These are phyloP conservation scores for Fulmarus glacialis DNA, from an alignment of 2,113 vertebrate species.

Conservation along the genomic window DNA sequence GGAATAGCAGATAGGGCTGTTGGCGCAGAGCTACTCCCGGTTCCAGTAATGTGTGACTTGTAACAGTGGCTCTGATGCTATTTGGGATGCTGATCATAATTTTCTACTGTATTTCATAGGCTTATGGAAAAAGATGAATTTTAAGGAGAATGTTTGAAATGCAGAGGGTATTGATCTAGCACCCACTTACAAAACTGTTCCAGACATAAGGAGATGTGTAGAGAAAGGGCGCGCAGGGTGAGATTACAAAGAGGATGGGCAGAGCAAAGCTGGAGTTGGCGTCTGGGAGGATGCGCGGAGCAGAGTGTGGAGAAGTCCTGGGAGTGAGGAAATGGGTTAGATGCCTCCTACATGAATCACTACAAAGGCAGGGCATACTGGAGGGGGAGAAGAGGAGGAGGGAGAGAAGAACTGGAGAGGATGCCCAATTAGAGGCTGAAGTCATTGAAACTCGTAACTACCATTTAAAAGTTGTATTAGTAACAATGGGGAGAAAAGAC, in stretches of 20 bases:
- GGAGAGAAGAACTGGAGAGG: background rate
- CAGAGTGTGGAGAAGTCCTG: background rate
- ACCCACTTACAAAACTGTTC: background rate
- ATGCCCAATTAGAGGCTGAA: background rate
- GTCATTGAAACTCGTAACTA: background rate
- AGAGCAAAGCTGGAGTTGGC: background rate
- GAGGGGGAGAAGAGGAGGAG: background rate
- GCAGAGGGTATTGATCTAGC: background rate
- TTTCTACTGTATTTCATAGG: background rate
- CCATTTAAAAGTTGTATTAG: background rate
- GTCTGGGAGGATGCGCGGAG: background rate
- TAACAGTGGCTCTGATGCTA: accelerated
- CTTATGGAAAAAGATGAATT: background rate
- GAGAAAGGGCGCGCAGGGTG: accelerated
- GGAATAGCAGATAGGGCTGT: background rate
- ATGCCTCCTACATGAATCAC: accelerated
- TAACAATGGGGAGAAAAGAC: background rate
- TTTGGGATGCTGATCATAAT: background rate
- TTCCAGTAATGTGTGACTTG: background rate
- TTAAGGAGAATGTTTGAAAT: background rate
- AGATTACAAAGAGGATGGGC: background rate
- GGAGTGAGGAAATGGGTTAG: background rate
- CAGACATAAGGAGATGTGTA: background rate
- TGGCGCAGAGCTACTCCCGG: accelerated
- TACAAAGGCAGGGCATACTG: accelerated